Percentiles rank a stretch among this genome's conserved stretches.
phyloP scores from a whole-genome alignment of 2,888 invertebrate species.

The Pyrgus malvae region DNA sequence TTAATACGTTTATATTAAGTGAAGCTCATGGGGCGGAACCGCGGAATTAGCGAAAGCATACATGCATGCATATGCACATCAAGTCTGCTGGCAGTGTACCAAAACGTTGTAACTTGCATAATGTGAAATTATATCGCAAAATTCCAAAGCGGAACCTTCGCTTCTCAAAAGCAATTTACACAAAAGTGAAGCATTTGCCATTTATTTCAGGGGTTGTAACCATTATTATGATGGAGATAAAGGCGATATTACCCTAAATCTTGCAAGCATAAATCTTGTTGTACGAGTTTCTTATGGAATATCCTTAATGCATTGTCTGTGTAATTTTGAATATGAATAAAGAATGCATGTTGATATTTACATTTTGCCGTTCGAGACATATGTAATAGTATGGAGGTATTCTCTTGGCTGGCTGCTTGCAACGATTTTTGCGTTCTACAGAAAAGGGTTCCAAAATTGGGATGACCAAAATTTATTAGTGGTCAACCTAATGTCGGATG shows the following conservation, averaged over 20 bases:
- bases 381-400: too few relatives aligned
- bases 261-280: not conserved
- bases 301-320: too few relatives aligned
- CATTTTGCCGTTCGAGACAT: too few relatives aligned
- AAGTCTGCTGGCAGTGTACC: slow-evolving; percentile 73
- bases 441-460: too few relatives aligned
- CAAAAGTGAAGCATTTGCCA: slow-evolving; percentile 28
- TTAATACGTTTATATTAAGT: not conserved
- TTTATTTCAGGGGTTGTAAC: slow-evolving; percentile 5
- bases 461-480: too few relatives aligned
- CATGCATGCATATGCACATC: slow-evolving; percentile 23
- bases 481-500: too few relatives aligned
- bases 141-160: slow-evolving; percentile 47
- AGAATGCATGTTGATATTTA: too few relatives aligned
- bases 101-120: slow-evolving; percentile 74
- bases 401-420: too few relatives aligned
- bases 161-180: slow-evolving; percentile 59
- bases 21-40: slow-evolving; percentile 24
- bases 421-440: too few relatives aligned
- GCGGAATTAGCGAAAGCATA: slow-evolving; percentile 32
- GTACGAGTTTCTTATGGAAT: too few relatives aligned
- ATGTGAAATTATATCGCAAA: slow-evolving; percentile 69
- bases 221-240: slow-evolving; percentile 14
- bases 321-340: too few relatives aligned
- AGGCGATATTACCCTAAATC: slow-evolving; percentile 4